phyloP scores from a whole-genome alignment of 1,140 invertebrate species.

The Periplaneta americana region DNA sequence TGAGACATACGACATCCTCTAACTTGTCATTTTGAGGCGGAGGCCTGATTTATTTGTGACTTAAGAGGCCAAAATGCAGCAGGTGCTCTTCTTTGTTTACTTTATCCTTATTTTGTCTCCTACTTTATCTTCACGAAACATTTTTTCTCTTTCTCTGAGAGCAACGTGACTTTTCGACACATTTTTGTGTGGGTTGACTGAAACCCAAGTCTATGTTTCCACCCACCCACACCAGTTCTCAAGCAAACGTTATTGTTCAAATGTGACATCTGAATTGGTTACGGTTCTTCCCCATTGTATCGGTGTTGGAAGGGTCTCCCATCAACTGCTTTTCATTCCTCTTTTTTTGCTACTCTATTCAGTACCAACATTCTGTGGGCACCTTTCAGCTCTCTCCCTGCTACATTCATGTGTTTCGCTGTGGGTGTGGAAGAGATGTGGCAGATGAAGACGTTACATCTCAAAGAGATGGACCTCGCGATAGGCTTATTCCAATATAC shows the following conservation, averaged over 20 bases:
- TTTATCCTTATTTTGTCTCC: not conserved
- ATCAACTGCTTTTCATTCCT: slow-evolving; percentile 1
- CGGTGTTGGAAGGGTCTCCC: not conserved
- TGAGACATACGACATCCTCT: no score
- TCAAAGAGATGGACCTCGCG: not conserved
- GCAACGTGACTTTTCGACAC: slow-evolving; percentile 10
- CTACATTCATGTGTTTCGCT: not conserved
- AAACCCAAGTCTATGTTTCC: not conserved
- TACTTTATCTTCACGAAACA: not conserved
- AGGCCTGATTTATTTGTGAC: not conserved
- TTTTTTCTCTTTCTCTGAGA: not conserved
- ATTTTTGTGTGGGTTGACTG: slow-evolving; percentile 1
- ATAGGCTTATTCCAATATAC: not conserved
- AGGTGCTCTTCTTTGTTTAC: not conserved
- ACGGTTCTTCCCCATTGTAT: not conserved
- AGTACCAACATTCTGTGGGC: not conserved
- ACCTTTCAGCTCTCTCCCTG: not conserved
- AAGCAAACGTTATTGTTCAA: not conserved
- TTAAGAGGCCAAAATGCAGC: not conserved
- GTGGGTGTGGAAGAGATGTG: not conserved
- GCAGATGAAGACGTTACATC: not conserved
- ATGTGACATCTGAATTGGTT: slow-evolving; percentile 9
- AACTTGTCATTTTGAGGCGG: no score
- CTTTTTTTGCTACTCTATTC: not conserved
- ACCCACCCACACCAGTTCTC: not conserved